These are phyloP conservation scores for Monodelphis domestica DNA, from an alignment of 2,797 vertebrate genomes.

Conservation along the genomic window DNA sequence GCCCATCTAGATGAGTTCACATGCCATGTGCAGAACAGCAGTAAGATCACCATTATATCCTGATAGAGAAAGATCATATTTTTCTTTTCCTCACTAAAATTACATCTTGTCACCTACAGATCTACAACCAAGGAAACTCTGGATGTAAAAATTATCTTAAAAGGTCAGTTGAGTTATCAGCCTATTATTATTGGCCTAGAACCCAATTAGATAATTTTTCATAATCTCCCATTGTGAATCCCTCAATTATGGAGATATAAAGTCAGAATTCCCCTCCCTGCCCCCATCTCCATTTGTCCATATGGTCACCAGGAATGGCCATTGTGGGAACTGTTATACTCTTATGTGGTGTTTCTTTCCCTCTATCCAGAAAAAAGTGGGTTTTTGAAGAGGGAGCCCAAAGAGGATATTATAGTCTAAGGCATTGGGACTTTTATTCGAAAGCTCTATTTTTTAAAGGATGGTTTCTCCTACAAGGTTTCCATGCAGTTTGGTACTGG, in stretches of 20 bases:
- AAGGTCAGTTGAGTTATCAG: not conserved
- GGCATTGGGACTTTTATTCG: not conserved
- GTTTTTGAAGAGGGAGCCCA: not conserved
- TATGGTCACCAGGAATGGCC: not conserved
- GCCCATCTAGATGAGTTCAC: not conserved
- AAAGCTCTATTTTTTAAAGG: not conserved
- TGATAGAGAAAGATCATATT: not conserved
- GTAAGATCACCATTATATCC: not conserved
- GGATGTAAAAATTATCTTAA: not conserved
- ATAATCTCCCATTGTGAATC: not conserved
- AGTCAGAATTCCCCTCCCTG: not conserved
- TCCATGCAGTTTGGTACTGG: conserved; percentile 20
- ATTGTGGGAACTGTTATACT: not conserved
- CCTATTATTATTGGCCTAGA: not conserved
- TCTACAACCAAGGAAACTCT: not conserved
- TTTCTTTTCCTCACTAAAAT: not conserved
- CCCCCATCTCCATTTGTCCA: not conserved
- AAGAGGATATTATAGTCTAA: not conserved
- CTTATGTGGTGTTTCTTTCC: not conserved
- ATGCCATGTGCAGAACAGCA: not conserved
- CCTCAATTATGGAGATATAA: not conserved
- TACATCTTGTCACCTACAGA: not conserved
- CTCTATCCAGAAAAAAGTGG: not conserved
- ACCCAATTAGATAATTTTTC: not conserved
- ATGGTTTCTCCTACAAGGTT: conserved; percentile 9